A percentile compares a stretch with the other conserved stretches of the same genome.
These are phyloP conservation scores for Sebastolobus alascanus DNA, from an alignment of 2,797 vertebrate species.

Conservation along the genomic window DNA sequence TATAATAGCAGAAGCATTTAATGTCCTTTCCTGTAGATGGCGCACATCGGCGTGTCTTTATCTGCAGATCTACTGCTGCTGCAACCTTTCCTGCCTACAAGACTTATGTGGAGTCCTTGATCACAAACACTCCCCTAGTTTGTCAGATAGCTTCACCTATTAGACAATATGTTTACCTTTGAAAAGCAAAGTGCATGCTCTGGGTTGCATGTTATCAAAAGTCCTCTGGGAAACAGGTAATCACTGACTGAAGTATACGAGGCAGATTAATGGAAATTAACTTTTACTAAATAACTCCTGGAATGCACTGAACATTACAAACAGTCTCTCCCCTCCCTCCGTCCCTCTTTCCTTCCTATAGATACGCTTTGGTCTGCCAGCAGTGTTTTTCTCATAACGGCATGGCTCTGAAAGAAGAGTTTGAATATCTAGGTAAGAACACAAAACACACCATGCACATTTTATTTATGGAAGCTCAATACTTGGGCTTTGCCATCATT, in stretches of 20 bases:
- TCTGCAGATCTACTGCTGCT: too few relatives aligned
- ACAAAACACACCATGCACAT: not conserved
- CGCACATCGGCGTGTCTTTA: too few relatives aligned
- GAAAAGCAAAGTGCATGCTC: too few relatives aligned
- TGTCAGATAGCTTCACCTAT: not conserved
- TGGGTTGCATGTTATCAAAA: not conserved
- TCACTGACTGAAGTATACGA: rapidly evolving
- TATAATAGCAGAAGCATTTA: not conserved
- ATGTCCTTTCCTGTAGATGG: not conserved
- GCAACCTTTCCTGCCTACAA: too few relatives aligned
- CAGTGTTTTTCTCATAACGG: conserved; percentile 99
- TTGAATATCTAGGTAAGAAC: conserved; percentile 95
- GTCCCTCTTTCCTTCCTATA: conserved; percentile 55
- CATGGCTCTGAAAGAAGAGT: conserved; percentile 98
- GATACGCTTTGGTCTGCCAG: conserved; percentile 97
- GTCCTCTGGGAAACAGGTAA: not conserved
- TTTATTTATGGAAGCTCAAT: not conserved
- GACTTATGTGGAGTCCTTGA: not conserved
- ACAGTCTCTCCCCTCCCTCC: not conserved
- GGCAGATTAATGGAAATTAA: not conserved
- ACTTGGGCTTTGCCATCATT: too few relatives aligned
- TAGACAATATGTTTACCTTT: not conserved
- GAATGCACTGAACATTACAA: not conserved
- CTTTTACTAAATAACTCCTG: not conserved
- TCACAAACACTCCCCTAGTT: not conserved